Evolutionary conservation across 2,888 invertebrate species (phyloP).

Genomic region (Leucania comma): DNA sequence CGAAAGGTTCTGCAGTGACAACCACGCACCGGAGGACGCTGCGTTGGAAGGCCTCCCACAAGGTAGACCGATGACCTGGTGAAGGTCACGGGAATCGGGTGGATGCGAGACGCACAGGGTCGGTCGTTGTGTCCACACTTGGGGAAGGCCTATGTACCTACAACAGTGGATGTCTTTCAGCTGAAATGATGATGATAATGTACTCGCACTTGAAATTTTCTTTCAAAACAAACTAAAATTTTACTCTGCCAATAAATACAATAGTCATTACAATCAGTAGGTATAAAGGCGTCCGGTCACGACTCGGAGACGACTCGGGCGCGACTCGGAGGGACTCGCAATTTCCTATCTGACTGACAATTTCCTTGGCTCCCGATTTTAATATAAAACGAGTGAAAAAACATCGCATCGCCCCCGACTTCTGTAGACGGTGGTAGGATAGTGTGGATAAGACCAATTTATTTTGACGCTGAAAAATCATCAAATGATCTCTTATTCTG

Average conservation of each 20-base stretch:
- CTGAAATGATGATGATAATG: too few relatives aligned
- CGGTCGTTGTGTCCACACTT: too few relatives aligned
- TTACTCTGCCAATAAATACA: conserved; percentile 42
- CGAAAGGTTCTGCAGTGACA: too few relatives aligned
- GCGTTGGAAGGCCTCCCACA: too few relatives aligned
- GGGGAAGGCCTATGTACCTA: too few relatives aligned
- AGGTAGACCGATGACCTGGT: too few relatives aligned
- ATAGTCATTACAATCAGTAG: conserved; percentile 59
- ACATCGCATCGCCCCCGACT: conserved; percentile 78
- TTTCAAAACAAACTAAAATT: conserved; percentile 24
- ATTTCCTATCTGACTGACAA: conserved; percentile 90
- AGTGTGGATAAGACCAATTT: conserved; percentile 68
- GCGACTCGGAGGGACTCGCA: conserved; percentile 75
- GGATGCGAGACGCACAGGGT: too few relatives aligned
- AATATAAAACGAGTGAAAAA: conserved; percentile 90
- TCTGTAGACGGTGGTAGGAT: conserved; percentile 63
- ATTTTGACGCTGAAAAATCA: too few relatives aligned
- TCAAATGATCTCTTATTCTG: too few relatives aligned
- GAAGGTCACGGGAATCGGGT: too few relatives aligned
- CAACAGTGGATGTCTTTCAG: too few relatives aligned
- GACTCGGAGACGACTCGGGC: conserved; percentile 67
- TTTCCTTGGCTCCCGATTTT: conserved; percentile 89
- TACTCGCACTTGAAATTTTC: not conserved
- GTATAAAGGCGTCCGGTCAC: conserved; percentile 80
- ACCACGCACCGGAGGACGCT: too few relatives aligned